Conservation (phyloP, 2,888 invertebrate species). For the Byasa hedistus region DNA sequence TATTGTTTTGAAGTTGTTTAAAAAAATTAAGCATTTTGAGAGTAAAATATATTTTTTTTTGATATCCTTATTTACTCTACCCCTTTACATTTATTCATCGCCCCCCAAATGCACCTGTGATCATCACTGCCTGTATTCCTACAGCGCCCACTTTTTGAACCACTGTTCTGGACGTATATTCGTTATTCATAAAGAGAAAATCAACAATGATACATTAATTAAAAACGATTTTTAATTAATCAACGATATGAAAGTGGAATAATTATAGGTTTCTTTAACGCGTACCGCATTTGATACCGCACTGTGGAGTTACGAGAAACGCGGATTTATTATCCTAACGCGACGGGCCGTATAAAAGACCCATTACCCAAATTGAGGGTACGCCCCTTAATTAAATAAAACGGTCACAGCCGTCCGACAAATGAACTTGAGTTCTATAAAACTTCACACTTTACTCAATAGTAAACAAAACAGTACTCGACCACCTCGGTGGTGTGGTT, state of each 20-base stretch:
- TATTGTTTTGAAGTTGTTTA: no score
- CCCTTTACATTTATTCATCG: no score
- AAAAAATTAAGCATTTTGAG: no score
- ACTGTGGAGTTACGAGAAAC: slow-evolving; percentile 5
- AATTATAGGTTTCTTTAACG: not conserved
- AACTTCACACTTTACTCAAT: slow-evolving; percentile 1
- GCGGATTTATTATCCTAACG: slow-evolving; percentile 20
- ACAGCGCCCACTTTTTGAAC: no score
- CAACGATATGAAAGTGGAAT: not conserved
- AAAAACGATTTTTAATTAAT: not conserved
- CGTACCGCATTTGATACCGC: slow-evolving; percentile 2
- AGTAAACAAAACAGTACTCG: not conserved
- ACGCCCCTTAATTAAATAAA: slow-evolving; percentile 26
- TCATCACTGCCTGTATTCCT: no score
- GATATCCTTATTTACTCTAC: no score
- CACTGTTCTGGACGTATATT: no score
- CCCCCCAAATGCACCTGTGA: no score
- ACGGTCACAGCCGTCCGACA: slow-evolving; percentile 4
- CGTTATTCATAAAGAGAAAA: no score
- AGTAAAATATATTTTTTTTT: no score
- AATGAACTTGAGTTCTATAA: slow-evolving; percentile 6
- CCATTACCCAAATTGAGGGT: slow-evolving; percentile 28
- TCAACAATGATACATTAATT: no score
- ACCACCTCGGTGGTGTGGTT: no score
- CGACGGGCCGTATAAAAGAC: slow-evolving; percentile 21